Percentiles rank a stretch among this genome's conserved stretches.
phyloP scores from a whole-genome alignment of 1,140 invertebrate genomes.

The Amyelois transitella region DNA sequence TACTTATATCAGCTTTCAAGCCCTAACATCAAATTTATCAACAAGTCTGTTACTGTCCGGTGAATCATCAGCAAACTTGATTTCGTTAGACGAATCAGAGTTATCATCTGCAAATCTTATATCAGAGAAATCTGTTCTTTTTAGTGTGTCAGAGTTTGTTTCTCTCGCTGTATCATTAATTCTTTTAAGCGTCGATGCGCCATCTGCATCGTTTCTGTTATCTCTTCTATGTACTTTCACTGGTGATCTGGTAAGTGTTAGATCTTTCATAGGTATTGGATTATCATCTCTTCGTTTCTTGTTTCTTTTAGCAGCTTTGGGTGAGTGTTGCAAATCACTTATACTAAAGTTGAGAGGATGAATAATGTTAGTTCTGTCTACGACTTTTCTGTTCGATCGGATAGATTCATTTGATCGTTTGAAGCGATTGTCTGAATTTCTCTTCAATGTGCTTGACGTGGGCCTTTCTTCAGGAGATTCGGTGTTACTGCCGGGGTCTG shows the following conservation, averaged over 20 bases:
- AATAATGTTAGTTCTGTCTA: slow-evolving; percentile 63
- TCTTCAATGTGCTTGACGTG: slow-evolving; percentile 36
- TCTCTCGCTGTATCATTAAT: slow-evolving; percentile 49
- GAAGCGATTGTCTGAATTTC: slow-evolving; percentile 32
- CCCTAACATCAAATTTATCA: slow-evolving; percentile 57
- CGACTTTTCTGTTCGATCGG: slow-evolving; percentile 51
- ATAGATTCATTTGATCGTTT: slow-evolving; percentile 58
- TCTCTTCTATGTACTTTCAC: slow-evolving; percentile 53
- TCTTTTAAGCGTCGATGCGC: slow-evolving; percentile 55
- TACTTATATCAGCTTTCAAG: slow-evolving; percentile 24
- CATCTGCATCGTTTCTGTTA: slow-evolving; percentile 47
- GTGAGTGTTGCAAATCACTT: slow-evolving; percentile 56
- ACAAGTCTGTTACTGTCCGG: slow-evolving; percentile 60
- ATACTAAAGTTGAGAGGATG: slow-evolving; percentile 71
- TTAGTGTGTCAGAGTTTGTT: slow-evolving; percentile 45
- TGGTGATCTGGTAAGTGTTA: slow-evolving; percentile 51
- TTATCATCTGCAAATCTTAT: slow-evolving; percentile 69
- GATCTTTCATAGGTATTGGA: slow-evolving; percentile 63
- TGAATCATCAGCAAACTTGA: slow-evolving; percentile 66
- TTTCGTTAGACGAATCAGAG: slow-evolving; percentile 67
- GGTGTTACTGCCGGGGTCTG: slow-evolving; percentile 75
- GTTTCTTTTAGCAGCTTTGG: slow-evolving; percentile 45
- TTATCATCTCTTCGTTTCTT: slow-evolving; percentile 51
- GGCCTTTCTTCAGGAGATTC: slow-evolving; percentile 68
- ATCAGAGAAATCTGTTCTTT: slow-evolving; percentile 55